A percentile compares a stretch with the other conserved stretches of the same genome.
Evolutionary conservation across 1,140 invertebrate genomes (phyloP).

Genomic region (Pentalonia nigronervosa): DNA sequence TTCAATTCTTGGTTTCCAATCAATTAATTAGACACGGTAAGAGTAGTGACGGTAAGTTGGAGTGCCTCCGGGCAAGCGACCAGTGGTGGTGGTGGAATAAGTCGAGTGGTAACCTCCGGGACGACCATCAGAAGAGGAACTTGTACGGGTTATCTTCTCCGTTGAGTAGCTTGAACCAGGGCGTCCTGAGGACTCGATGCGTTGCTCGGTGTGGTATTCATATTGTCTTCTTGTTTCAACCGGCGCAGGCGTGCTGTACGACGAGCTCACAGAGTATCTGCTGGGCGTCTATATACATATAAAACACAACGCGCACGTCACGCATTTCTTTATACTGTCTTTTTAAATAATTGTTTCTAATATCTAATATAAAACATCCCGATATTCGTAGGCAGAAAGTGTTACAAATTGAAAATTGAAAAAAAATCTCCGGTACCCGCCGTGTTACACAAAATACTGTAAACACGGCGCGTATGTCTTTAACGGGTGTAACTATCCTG

Average conservation of each 20-base stretch:
- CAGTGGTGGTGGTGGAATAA: conserved; percentile 77
- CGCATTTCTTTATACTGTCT: conserved; percentile 55
- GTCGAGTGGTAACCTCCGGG: conserved; percentile 79
- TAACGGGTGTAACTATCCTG: too few species aligned
- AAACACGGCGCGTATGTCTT: too few species aligned
- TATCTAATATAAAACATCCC: background rate
- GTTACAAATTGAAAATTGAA: background rate
- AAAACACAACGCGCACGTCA: conserved; percentile 59
- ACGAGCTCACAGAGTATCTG: conserved; percentile 74
- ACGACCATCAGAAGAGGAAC: conserved; percentile 67
- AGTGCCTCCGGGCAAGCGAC: conserved; percentile 80
- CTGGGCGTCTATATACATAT: conserved; percentile 74
- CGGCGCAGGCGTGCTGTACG: conserved; percentile 81
- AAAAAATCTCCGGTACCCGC: background rate
- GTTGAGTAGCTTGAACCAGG: conserved; percentile 76
- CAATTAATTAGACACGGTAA: conserved; percentile 75
- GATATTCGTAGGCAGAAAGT: background rate
- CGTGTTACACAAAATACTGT: background rate
- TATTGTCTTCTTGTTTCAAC: conserved; percentile 66
- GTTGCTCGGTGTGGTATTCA: conserved; percentile 64
- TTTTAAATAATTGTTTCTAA: conserved; percentile 17
- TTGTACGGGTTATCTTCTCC: conserved; percentile 73
- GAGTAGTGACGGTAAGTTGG: conserved; percentile 79
- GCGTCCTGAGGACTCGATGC: conserved; percentile 67
- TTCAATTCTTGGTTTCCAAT: background rate